Evolutionary conservation across 2,113 vertebrate species (phyloP), one percentile per base, ranked within the genome.

Genomic region (Orthonyx spaldingii): DNA sequence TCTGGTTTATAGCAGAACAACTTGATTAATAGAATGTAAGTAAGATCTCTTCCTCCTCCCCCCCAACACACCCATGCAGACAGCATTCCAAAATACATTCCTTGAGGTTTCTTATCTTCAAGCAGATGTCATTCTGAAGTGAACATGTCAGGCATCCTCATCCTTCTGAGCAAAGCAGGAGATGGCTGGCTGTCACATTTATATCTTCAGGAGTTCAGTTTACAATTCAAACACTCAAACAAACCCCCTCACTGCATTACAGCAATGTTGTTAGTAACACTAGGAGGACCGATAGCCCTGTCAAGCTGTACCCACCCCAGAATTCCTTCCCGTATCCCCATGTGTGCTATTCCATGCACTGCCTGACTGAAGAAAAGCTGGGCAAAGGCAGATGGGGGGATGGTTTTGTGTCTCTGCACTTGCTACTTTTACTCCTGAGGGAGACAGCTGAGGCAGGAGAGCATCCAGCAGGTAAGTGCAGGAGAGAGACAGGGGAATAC

Each of bases 21-120:
- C 23, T 92, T 90, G 84, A 88, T 90, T 85, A 88, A 92, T 46
- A 70, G 42, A 89, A 66, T 22, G 7, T 44, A 87, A 89, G 61
- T 61, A 65, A 88, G 68, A 65, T 72, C 26, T 86, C 59, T 75
- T 78, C 70, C n/a, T 93, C 46, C n/a, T 60, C 32, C 10, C 13
- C 13, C 6, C 1, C 37, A 77, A 39, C 56, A 66, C 80, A 75
- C 39, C 12, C 42, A 52, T 57, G 59, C 75, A 69, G 82, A 53
- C 20, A 75, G 63, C 42, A 46, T 37, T 90, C 71, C 55, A 70
- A 80, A 93, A 77, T 44, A 52, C 11, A 59, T 84, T 92, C 60
- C 64, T 56, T 50, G 47, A 87, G n/a, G 42, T 78, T 81, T 90
- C 68, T 89, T 94, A 57, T 78, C 80, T 56, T 80, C 44, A 70